A percentile compares a stretch with the other conserved stretches of the same genome.
These are phyloP conservation scores for Torymus tubicola DNA, from an alignment of 2,888 invertebrate species.

Conservation along the genomic window DNA sequence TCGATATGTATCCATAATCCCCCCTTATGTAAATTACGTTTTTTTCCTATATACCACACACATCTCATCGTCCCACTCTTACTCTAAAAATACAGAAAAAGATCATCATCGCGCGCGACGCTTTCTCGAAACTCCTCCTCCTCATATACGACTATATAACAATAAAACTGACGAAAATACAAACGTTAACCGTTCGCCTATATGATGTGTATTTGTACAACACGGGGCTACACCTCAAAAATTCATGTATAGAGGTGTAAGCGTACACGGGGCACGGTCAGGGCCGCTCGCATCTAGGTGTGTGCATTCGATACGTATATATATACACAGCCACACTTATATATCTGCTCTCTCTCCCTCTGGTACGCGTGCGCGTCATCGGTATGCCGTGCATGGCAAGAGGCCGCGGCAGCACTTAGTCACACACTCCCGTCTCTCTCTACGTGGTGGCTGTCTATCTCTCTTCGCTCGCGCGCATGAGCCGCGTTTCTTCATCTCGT, in stretches of 20 bases:
- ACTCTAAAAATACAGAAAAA: no score
- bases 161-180: not conserved
- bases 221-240: conserved; percentile 12
- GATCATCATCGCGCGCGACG: no score
- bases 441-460: conserved; percentile 7
- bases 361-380: conserved; percentile 67
- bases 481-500: conserved; percentile 15
- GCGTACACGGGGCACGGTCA: conserved; percentile 38
- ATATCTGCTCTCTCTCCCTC: conserved; percentile 12
- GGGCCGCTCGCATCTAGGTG: conserved; percentile 41
- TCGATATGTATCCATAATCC: no score
- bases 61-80: no score
- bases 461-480: not conserved
- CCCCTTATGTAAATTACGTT: no score
- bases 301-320: conserved; percentile 37
- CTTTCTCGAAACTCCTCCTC: no score
- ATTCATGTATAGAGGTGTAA: not conserved
- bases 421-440: conserved; percentile 15
- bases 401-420: conserved; percentile 47
- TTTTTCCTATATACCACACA: no score
- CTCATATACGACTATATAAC: not conserved
- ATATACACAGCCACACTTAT: conserved; percentile 53
- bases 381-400: conserved; percentile 71
- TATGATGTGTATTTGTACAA: conserved; percentile 1
- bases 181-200: no score